These are phyloP conservation scores for Mycteria americana DNA, from an alignment of 2,797 vertebrate species.

Conservation along the genomic window DNA sequence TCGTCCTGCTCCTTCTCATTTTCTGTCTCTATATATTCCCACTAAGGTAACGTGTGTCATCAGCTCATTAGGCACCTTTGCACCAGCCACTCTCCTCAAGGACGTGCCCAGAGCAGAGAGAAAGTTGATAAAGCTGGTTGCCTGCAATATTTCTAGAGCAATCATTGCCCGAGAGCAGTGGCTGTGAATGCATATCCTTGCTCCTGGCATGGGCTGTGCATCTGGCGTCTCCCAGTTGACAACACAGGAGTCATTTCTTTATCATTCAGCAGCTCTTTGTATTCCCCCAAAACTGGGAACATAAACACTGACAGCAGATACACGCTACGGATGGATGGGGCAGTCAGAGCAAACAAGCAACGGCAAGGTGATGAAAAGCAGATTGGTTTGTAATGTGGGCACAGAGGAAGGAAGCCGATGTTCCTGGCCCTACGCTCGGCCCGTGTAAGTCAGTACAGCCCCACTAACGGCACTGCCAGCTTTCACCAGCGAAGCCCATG, in stretches of 20 bases:
- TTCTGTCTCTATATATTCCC: neutral
- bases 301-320: neutral
- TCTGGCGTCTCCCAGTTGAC: neutral
- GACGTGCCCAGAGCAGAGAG: neutral
- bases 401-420: fast-evolving
- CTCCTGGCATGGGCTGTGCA: neutral
- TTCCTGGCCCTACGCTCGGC: fast-evolving
- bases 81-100: neutral
- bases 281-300: neutral
- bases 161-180: neutral
- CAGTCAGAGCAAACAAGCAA: neutral
- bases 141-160: neutral
- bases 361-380: neutral
- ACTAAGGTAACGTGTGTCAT: neutral
- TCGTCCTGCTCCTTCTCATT: neutral
- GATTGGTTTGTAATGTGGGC: neutral
- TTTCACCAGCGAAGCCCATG: neutral
- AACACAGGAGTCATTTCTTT: neutral
- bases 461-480: neutral
- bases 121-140: neutral
- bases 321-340: fast-evolving
- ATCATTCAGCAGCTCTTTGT: neutral
- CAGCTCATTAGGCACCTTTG: neutral
- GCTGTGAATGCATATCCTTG: neutral
- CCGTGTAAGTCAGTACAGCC: neutral